Conservation (phyloP, 1,140 invertebrate genomes). For the Rhysida immarginata region DNA sequence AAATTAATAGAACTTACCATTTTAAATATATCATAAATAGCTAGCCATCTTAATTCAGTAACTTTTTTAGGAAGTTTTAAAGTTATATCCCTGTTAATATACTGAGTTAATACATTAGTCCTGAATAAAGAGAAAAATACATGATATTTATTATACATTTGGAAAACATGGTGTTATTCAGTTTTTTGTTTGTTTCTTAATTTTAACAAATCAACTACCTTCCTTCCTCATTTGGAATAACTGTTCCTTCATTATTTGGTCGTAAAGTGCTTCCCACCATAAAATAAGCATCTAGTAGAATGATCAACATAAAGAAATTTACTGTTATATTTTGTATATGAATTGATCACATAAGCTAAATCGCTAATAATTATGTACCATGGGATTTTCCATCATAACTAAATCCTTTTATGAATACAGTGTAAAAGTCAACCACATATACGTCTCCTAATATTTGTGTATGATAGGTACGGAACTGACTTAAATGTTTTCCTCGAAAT, state of each 20-base stretch:
- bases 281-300: slow-evolving; percentile 50
- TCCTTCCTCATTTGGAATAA: slow-evolving; percentile 72
- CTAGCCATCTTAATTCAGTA: slow-evolving; percentile 76
- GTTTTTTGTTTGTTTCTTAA: neutral
- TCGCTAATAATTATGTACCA: slow-evolving; percentile 40
- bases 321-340: neutral
- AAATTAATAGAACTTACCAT: slow-evolving; percentile 36
- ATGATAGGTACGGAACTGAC: slow-evolving; percentile 78
- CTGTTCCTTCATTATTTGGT: slow-evolving; percentile 77
- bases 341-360: slow-evolving; percentile 2
- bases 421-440: slow-evolving; percentile 76
- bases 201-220: slow-evolving; percentile 37
- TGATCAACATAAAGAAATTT: slow-evolving; percentile 8
- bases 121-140: slow-evolving; percentile 36
- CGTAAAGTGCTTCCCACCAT: slow-evolving; percentile 75
- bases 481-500: slow-evolving; percentile 68
- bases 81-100: slow-evolving; percentile 72
- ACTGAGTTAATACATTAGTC: slow-evolving; percentile 65
- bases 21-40: slow-evolving; percentile 67
- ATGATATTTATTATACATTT: neutral
- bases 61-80: slow-evolving; percentile 71
- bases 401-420: slow-evolving; percentile 62
- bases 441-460: slow-evolving; percentile 76
- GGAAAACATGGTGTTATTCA: neutral
- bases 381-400: slow-evolving; percentile 81